Percentiles rank a stretch among this genome's conserved stretches.
Evolutionary conservation across 2,888 invertebrate genomes (phyloP).

Genomic region (Lasius fuliginosus): DNA sequence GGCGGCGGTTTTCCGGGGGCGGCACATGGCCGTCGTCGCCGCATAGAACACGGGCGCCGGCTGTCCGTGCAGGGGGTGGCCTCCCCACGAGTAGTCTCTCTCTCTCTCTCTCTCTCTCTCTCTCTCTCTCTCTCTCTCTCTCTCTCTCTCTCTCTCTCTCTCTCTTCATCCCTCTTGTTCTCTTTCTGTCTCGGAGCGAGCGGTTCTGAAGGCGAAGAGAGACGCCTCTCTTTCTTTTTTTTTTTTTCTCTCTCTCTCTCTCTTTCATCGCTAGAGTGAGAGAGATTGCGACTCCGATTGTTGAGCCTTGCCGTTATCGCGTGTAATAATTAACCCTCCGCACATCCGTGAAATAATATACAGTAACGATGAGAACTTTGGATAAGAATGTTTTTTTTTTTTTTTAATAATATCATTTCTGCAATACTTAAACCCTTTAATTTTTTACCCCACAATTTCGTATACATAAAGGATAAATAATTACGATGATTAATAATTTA

Average conservation of each 20-base stretch:
- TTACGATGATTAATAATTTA: background rate
- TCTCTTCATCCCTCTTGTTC: background rate
- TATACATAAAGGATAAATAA: background rate
- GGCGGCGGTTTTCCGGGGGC: slow-evolving; percentile 78
- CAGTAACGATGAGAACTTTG: background rate
- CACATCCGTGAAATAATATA: background rate
- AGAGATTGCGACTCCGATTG: slow-evolving; percentile 1
- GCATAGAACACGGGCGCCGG: slow-evolving; percentile 72
- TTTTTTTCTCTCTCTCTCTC: slow-evolving; percentile 9
- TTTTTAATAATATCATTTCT: background rate
- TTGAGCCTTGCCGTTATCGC: background rate
- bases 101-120: slow-evolving; percentile 33
- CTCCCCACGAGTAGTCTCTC: slow-evolving; percentile 57
- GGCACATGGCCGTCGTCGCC: slow-evolving; percentile 79
- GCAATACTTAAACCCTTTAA: background rate
- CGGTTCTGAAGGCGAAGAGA: slow-evolving; percentile 35
- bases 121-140: background rate
- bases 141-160: background rate
- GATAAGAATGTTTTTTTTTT: background rate
- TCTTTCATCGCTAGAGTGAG: slow-evolving; percentile 33
- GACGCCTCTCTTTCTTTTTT: slow-evolving; percentile 38
- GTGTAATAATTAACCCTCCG: background rate
- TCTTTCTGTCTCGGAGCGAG: background rate
- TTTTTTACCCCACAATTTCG: background rate
- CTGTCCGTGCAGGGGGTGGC: slow-evolving; percentile 81